A percentile compares a stretch with the other conserved stretches of the same genome.
These are phyloP conservation scores for Choristoneura rosaceana DNA, from an alignment of 2,888 invertebrate species.

Conservation along the genomic window DNA sequence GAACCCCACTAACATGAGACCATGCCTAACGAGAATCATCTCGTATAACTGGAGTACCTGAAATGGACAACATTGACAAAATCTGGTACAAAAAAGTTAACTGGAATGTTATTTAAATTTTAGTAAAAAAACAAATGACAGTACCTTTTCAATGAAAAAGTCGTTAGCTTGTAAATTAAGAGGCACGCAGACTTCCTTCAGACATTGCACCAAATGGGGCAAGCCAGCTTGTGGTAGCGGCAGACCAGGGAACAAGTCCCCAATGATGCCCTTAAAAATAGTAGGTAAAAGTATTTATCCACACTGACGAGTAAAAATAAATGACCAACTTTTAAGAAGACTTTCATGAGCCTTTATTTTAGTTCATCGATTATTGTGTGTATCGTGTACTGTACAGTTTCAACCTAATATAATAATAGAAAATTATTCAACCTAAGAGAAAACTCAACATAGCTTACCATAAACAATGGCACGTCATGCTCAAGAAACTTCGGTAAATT, in stretches of 20 bases:
- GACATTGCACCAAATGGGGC: slow-evolving; percentile 77
- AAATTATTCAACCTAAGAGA: background rate
- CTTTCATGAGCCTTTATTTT: background rate
- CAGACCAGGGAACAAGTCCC: slow-evolving; percentile 96
- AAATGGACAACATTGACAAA: slow-evolving; percentile 2
- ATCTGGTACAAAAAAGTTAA: background rate
- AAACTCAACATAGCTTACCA: slow-evolving; percentile 74
- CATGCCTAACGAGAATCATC: slow-evolving; percentile 97
- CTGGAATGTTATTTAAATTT: background rate
- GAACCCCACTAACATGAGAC: slow-evolving; percentile 96
- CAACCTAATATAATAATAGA: too few species aligned
- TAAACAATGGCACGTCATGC: slow-evolving; percentile 94
- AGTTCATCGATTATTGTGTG: background rate
- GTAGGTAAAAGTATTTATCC: background rate
- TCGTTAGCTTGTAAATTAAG: slow-evolving; percentile 94
- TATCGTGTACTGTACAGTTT: too few species aligned
- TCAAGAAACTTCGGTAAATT: slow-evolving; percentile 97
- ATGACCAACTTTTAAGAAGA: background rate
- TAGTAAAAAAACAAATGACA: slow-evolving; percentile 58
- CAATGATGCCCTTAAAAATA: slow-evolving; percentile 92
- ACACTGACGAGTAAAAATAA: background rate
- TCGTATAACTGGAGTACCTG: slow-evolving; percentile 92
- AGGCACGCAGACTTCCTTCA: slow-evolving; percentile 87
- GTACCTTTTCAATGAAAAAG: slow-evolving; percentile 92
- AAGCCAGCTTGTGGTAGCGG: slow-evolving; percentile 92